Evolutionary conservation across 2,113 vertebrate genomes (phyloP), one percentile per base, ranked within the genome.

Genomic region (Atherinomorus stipes): DNA sequence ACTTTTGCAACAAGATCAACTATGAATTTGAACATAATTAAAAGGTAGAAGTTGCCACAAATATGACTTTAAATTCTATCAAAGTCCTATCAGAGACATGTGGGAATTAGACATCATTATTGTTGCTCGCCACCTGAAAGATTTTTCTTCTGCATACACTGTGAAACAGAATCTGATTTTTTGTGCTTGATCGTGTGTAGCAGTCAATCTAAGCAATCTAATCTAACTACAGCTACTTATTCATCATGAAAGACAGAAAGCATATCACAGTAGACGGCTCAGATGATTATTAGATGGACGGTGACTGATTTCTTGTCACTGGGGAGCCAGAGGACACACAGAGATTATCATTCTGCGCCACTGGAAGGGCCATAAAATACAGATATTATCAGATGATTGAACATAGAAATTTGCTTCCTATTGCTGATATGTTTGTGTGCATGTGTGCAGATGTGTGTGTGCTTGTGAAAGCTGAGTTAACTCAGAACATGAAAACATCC

Each of bases 271-370:
- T 4, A 15, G 64, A 60, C 67, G 42, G 72, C 38, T 58, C 38
- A 18, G 11, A 66, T 68, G 68, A 76, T 76, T 77, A 73, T 79
- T 60, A 50, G 76, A 76, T 78, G 51, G 44, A 56, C 73, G 23
- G 1, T 80, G 85, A 83, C 45, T 51, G 71, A 85, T 79, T 64
- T 72, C 31, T 11, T 63, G 64, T 86, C 57, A 62, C 59, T 11
- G 56, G 31, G 59, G 63, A 80, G 67, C 58, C 45, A 64, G 23
- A 47, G 37, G 60, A 74, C 66, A 54, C 57, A 52, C 34, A 42
- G 51, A 25, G 62, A 58, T 22, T 63, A 50, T 81, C 62, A 56
- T 31, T 80, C 59, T 58, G 47, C 3, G 15, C 23, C 61, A 51
- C 64, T 70, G 49, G 7, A 71, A 13, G 8, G n/a, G n/a, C 31